Evolutionary conservation across 2,113 vertebrate genomes (phyloP), one percentile per base, ranked within the genome.

Genomic region (Coptodon bakossiorum): DNA sequence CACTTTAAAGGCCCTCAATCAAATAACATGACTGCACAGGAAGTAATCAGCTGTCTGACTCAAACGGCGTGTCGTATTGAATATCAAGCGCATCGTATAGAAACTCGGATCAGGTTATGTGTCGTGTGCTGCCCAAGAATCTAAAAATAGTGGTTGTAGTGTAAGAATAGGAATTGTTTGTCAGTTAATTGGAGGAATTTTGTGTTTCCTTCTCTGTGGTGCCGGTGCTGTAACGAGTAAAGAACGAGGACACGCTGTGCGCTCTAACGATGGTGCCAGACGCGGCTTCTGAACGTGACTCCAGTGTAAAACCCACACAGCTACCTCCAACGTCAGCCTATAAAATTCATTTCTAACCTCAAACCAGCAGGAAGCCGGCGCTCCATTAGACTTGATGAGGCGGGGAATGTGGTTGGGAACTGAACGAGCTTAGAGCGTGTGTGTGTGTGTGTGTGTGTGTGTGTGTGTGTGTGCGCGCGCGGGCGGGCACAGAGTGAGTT

Each of bases 321-420:
- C 31, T 29, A 3, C 73, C 54, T 82, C 31, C 17, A 0, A 1
- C 24, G n/a, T 7, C 9, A 27, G 29, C 54, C 73, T 12, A 1
- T 82, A 31, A 59, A 81, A 86, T 3, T 76, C 38, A 38, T 87
- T 54, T 76, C 82, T 59, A 80, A 54, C 61, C 48, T 6, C 2
- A 31, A 81, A 79, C n/a, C 81, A 79, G 84, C 34, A 53, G 83
- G 63, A 88, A 19, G 19, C 19, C 61, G 6, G 40, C 9, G 22
- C 56, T 82, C 82, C 54, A 3, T 89, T 84, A 89, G 82, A 50
- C 61, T 4, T 56, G 88, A 87, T 76, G 90, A 85, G 88, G 78
- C 10, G 17, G 68, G 2, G 66, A 73, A 31, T 82, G 84, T 80
- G 87, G 52, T 24, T 1, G 19, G 53, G 24, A 80, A 61, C 31